Evolutionary conservation across 2,888 invertebrate species (phyloP).

Genomic region (Agrilus cyanescens): DNA sequence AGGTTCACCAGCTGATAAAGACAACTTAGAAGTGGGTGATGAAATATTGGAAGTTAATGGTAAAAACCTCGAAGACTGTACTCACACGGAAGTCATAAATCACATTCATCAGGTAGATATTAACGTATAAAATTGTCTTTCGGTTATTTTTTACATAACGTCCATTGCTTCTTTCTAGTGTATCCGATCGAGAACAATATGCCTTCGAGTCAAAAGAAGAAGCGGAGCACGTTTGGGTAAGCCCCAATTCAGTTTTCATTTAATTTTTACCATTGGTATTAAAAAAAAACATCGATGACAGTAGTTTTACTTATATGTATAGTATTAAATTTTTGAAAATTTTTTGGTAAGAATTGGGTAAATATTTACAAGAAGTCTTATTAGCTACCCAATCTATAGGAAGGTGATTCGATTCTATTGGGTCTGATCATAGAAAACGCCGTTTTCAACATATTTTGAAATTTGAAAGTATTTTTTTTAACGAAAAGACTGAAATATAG

Average conservation of each 20-base stretch:
- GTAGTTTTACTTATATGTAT: too few species aligned
- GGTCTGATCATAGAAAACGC: too few species aligned
- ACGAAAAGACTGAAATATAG: too few species aligned
- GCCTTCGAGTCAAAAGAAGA: slow-evolving; percentile 80
- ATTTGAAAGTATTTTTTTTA: too few species aligned
- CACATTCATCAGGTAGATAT: slow-evolving; percentile 84
- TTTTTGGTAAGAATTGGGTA: too few species aligned
- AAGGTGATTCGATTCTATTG: too few species aligned
- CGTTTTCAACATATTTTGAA: too few species aligned
- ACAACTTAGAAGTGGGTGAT: slow-evolving; percentile 89
- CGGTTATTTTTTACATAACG: background rate
- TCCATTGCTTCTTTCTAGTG: slow-evolving; percentile 59
- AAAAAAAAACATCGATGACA: too few species aligned
- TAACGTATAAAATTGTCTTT: background rate
- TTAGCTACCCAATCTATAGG: too few species aligned
- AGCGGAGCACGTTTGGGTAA: slow-evolving; percentile 81
- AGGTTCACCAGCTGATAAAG: slow-evolving; percentile 88
- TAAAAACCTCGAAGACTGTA: slow-evolving; percentile 79
- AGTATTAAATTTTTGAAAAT: too few species aligned
- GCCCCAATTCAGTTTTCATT: slow-evolving; percentile 33
- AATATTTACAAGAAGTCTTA: too few species aligned
- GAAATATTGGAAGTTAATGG: slow-evolving; percentile 98
- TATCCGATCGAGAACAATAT: slow-evolving; percentile 90
- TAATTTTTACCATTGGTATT: too few species aligned
- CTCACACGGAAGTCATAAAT: slow-evolving; percentile 82